A percentile compares a stretch with the other conserved stretches of the same genome.
phyloP scores from a whole-genome alignment of 2,113 vertebrate genomes.

The Ochotona curzoniae region DNA sequence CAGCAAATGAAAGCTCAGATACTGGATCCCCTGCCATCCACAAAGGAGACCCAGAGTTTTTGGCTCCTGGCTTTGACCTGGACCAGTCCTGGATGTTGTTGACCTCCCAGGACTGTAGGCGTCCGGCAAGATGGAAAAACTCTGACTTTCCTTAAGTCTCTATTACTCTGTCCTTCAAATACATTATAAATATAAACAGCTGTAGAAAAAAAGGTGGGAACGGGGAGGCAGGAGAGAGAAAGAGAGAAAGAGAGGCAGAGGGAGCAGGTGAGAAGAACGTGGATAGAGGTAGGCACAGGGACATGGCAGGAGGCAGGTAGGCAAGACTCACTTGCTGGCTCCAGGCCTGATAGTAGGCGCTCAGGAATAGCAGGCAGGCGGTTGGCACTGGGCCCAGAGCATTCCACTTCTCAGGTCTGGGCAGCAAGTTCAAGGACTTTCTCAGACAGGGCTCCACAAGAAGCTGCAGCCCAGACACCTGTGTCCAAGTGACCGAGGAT shows the following conservation, averaged over 20 bases:
- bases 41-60: too few relatives aligned
- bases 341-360: slow-evolving; percentile 92
- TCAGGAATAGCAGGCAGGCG: slow-evolving; percentile 90
- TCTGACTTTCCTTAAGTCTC: too few relatives aligned
- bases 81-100: too few relatives aligned
- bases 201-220: not conserved
- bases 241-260: too few relatives aligned
- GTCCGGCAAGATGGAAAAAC: too few relatives aligned
- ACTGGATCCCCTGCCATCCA: too few relatives aligned
- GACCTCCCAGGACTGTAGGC: too few relatives aligned
- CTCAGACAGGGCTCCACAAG: slow-evolving; percentile 90
- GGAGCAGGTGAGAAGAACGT: not conserved
- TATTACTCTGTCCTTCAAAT: too few relatives aligned
- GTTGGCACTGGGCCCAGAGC: slow-evolving; percentile 88
- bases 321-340: slow-evolving; percentile 89
- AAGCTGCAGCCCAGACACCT: slow-evolving; percentile 92
- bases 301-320: not conserved
- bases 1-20: too few relatives aligned
- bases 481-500: slow-evolving; percentile 91
- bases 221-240: not conserved
- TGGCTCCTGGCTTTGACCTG: too few relatives aligned
- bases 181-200: too few relatives aligned
- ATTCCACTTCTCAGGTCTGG: slow-evolving; percentile 83
- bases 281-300: not conserved
- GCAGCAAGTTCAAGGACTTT: slow-evolving; percentile 87